phyloP scores from a whole-genome alignment of 2,888 invertebrate species.

The Isoperla grammatica region DNA sequence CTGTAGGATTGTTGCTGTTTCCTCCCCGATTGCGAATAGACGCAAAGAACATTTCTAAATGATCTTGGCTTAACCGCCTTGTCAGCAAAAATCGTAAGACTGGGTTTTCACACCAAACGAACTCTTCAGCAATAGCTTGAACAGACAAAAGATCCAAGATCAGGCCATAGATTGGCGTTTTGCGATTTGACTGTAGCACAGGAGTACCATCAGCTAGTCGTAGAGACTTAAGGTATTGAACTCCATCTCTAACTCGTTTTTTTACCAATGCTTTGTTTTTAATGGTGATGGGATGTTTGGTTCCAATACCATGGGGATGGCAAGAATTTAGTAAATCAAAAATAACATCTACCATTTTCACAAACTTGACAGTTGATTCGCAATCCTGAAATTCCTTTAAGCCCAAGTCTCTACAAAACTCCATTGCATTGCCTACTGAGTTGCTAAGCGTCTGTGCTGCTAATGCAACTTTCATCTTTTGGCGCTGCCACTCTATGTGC shows the following conservation, averaged over 20 bases:
- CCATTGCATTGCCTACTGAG: constrained; percentile 22
- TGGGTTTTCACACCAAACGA: not conserved
- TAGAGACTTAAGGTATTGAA: not conserved
- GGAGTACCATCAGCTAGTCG: not conserved
- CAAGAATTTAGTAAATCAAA: constrained; percentile 27
- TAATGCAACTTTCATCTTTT: constrained; percentile 6
- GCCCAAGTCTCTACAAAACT: constrained; percentile 18
- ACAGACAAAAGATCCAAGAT: constrained; percentile 8
- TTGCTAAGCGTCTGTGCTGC: constrained; percentile 22
- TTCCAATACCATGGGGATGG: not conserved
- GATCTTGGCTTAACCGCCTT: constrained; percentile 25
- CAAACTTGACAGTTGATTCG: constrained; percentile 23
- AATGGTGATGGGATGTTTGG: not conserved
- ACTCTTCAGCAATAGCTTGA: constrained; percentile 3
- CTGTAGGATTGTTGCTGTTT: constrained; percentile 26
- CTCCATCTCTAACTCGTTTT: not conserved
- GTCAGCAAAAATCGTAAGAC: constrained; percentile 15
- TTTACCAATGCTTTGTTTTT: not conserved
- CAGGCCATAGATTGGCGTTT: constrained; percentile 8
- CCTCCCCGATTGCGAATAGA: constrained; percentile 25
- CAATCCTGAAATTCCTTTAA: constrained; percentile 17
- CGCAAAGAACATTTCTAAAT: constrained; percentile 26
- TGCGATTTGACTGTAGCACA: not conserved
- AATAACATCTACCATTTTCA: constrained; percentile 18
- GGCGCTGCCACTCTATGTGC: constrained; percentile 22